Percentiles rank a stretch among this genome's conserved stretches.
phyloP scores from a whole-genome alignment of 2,113 vertebrate genomes.

The Dryoscopus gambensis region DNA sequence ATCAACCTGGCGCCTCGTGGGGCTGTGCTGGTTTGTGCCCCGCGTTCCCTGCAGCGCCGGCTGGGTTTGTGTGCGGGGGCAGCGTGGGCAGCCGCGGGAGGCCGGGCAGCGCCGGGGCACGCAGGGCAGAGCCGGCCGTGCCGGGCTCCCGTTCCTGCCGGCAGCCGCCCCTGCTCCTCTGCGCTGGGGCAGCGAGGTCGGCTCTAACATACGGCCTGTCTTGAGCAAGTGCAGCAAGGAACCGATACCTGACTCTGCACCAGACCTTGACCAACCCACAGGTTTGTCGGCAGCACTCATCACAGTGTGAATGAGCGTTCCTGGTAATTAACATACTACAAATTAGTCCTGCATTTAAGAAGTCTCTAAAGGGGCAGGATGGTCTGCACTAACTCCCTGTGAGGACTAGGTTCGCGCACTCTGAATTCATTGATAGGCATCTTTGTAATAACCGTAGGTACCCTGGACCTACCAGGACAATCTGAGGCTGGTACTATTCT shows the following conservation, averaged over 20 bases:
- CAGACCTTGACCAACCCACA: not conserved
- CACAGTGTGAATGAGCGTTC: not conserved
- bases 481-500: not conserved
- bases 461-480: not conserved
- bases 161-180: accelerated
- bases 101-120: not conserved
- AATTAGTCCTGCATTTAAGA: not conserved
- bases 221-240: not conserved
- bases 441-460: accelerated
- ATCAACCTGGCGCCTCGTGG: too few species aligned
- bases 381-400: not conserved
- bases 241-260: not conserved
- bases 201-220: too few species aligned
- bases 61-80: accelerated
- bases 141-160: not conserved
- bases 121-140: not conserved
- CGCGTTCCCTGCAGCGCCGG: accelerated
- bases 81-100: not conserved
- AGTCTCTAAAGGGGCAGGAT: not conserved
- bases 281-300: accelerated
- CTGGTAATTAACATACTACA: not conserved
- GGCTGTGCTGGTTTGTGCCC: not conserved
- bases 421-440: not conserved
- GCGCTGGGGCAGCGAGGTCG: not conserved
- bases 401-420: not conserved